phyloP scores from a whole-genome alignment of 2,888 invertebrate genomes.

The Protophormia terraenovae region DNA sequence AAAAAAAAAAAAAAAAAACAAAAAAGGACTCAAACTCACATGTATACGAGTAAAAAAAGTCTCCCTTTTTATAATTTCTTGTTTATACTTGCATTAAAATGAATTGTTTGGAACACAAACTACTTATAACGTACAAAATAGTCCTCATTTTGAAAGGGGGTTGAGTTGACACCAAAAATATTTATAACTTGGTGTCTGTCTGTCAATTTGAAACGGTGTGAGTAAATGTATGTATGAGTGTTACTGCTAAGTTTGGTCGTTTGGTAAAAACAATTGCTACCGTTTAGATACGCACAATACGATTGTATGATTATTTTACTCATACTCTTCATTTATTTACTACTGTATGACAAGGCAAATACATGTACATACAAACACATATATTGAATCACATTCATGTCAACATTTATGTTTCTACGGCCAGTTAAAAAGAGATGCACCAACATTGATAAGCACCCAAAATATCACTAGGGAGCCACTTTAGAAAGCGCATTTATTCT shows the following conservation, averaged over 20 bases:
- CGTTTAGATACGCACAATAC: constrained; percentile 50
- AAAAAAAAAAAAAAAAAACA: not conserved
- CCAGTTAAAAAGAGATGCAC: constrained; percentile 48
- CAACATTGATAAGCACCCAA: constrained; percentile 48
- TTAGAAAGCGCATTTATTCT: constrained; percentile 51
- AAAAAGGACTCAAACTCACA: not conserved
- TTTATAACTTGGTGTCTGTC: not conserved
- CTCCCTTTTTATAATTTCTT: not conserved
- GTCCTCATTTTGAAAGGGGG: not conserved
- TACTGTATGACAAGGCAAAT: not conserved
- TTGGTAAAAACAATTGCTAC: constrained; percentile 52
- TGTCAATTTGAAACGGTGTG: not conserved
- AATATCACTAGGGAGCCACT: constrained; percentile 46
- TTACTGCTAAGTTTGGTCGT: constrained; percentile 39
- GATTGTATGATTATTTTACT: constrained; percentile 12
- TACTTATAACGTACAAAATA: not conserved
- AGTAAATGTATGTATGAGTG: not conserved
- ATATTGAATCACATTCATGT: not conserved
- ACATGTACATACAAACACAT: not conserved
- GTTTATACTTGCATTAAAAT: not conserved
- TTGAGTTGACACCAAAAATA: not conserved
- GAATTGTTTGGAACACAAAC: not conserved
- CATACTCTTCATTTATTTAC: not conserved
- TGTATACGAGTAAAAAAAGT: not conserved
- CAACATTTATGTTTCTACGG: not conserved